Base-by-base conservation (phyloP, 2,797 vertebrate genomes). In the Hafferia zeledoni region DNA sequence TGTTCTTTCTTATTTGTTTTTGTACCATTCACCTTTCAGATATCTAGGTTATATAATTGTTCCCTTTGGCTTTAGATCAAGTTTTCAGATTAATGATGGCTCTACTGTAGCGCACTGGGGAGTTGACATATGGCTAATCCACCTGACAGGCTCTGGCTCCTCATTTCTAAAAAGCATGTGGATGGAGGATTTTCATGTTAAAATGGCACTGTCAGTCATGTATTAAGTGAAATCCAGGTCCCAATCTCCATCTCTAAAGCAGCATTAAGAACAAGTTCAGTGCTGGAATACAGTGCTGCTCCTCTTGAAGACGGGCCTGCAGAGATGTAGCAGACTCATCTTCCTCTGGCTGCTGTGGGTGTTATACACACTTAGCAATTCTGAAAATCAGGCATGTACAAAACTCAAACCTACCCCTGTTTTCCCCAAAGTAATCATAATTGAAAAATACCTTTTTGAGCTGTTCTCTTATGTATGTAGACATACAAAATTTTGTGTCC, bases 41-140 rank as follows among this genome's bases (percentile, higher is more conserved):
- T 97, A 95, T 97, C 96, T 93, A 84, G 63, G 82, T 98, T 98
- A 97, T 85, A 60, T 97, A 98, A 98, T 94, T 78, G 69, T 89
- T 97, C 95, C 78, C 89, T 85, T 97, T 98, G 98, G 97, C 97
- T 78, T 44, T 23, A 1, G 16, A 91, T 90, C 97, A 98, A 84
- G 85, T 74, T 96, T 94, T 86, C 95, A 97, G 95, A 96, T 98
- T 97, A 98, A 93, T 3, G 17, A 80, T 92, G 95, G 83, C 95
- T 92, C 86, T 80, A 74, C 83, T 83, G 74, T 35, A 44, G 90
- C 22, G 43, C 63, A 85, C 74, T 49, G 30, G 17, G 84, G 91
- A 96, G 86, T 4, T 91, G 92, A 95, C 91, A 72, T 78, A 88
- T 81, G 77, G 86, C 77, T 53, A 77, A 90, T 74, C 90, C 93